phyloP scores from a whole-genome alignment of 2,113 vertebrate species.

The Hippocampus abdominalis region DNA sequence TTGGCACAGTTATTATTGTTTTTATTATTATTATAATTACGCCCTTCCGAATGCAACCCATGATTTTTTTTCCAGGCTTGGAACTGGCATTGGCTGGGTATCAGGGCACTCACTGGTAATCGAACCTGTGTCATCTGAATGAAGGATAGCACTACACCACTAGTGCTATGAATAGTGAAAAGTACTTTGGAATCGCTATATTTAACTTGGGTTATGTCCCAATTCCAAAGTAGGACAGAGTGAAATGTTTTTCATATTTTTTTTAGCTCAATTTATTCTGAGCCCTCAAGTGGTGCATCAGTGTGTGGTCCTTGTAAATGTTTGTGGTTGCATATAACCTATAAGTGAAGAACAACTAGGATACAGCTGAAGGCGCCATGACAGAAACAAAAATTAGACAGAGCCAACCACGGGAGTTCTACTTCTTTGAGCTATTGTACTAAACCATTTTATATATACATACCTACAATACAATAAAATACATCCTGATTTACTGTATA shows the following conservation, averaged over 20 bases:
- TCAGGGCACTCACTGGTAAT: background rate
- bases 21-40: no score
- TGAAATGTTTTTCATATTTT: slow-evolving; percentile 18
- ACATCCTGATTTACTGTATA: no score
- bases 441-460: no score
- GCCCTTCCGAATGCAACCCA: no score
- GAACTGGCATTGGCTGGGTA: background rate
- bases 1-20: no score
- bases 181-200: slow-evolving; percentile 41
- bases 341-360: background rate
- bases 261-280: slow-evolving; percentile 1
- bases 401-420: background rate
- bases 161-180: slow-evolving; percentile 46
- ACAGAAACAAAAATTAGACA: background rate
- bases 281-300: background rate
- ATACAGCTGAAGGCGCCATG: background rate
- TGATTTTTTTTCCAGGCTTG: background rate
- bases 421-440: no score
- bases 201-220: slow-evolving; percentile 36
- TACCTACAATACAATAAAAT: no score
- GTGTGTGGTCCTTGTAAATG: background rate
- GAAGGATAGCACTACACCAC: background rate
- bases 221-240: slow-evolving; percentile 30
- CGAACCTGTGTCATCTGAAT: background rate
- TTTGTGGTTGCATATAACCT: background rate